Percentiles rank a stretch among this genome's conserved stretches.
phyloP scores from a whole-genome alignment of 2,113 vertebrate species.

The Rhineura floridana region DNA sequence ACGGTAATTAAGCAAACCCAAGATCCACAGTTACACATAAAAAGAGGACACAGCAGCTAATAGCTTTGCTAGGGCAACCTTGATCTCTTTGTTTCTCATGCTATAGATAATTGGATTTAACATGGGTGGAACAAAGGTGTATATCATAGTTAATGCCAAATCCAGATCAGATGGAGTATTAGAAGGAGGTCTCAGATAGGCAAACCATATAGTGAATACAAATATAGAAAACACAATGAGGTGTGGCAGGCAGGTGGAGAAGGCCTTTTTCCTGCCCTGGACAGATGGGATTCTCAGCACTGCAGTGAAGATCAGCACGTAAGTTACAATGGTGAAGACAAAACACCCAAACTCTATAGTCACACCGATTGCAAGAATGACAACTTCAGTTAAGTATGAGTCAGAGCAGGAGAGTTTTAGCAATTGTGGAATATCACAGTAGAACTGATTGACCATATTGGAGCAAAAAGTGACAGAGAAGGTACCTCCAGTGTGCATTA shows the following conservation, averaged over 20 bases:
- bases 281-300: not conserved
- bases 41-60: not conserved
- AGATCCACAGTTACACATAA: too few relatives aligned
- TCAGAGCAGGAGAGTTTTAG: not conserved
- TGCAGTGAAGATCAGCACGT: not conserved
- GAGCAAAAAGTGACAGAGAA: not conserved
- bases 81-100: constrained; percentile 7
- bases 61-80: not conserved
- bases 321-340: not conserved
- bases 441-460: too few relatives aligned
- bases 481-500: not conserved
- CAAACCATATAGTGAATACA: not conserved
- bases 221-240: not conserved
- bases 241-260: not conserved
- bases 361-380: not conserved
- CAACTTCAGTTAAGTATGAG: not conserved
- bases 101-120: constrained; percentile 9
- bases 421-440: too few relatives aligned
- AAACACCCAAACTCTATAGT: not conserved
- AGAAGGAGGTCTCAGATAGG: not conserved
- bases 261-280: not conserved
- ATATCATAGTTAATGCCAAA: not conserved
- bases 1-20: not conserved
- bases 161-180: not conserved
- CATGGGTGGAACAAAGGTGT: constrained; percentile 1